Conservation (phyloP, 1,140 invertebrate genomes). For the Sycobia sp. region DNA sequence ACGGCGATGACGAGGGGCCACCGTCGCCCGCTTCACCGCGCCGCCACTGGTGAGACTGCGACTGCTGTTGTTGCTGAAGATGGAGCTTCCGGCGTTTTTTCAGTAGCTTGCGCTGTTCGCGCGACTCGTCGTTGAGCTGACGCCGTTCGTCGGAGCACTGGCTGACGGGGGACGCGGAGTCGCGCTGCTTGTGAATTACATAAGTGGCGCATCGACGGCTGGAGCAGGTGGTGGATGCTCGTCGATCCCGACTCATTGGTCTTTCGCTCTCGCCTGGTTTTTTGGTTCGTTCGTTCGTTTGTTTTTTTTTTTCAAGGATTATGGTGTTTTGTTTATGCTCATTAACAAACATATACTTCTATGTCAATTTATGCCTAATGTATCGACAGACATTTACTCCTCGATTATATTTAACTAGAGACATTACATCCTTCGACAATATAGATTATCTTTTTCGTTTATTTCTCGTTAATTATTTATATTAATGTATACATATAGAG, state of each 20-base stretch:
- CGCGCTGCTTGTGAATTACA: background rate
- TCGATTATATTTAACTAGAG: too few species aligned
- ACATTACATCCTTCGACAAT: too few species aligned
- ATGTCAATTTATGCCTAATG: too few species aligned
- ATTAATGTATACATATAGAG: too few species aligned
- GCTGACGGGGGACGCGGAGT: background rate
- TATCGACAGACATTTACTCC: too few species aligned
- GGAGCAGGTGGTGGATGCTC: background rate
- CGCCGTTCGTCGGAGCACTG: background rate
- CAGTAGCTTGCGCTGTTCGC: slow-evolving; percentile 1
- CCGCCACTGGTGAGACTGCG: background rate
- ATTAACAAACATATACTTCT: too few species aligned
- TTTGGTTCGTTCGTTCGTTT: too few species aligned
- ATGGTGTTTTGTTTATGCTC: too few species aligned
- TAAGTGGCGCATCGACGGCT: slow-evolving; percentile 22
- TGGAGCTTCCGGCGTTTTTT: slow-evolving; percentile 19
- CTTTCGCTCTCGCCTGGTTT: background rate
- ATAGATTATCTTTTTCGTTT: too few species aligned
- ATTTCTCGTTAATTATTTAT: too few species aligned
- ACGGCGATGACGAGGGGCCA: too few species aligned
- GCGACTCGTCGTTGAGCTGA: background rate
- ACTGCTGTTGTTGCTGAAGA: background rate
- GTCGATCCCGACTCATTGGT: background rate
- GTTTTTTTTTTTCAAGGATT: too few species aligned
- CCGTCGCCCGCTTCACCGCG: background rate